Conservation (phyloP, 2,797 vertebrate species). For the Telmatherina bonti region DNA sequence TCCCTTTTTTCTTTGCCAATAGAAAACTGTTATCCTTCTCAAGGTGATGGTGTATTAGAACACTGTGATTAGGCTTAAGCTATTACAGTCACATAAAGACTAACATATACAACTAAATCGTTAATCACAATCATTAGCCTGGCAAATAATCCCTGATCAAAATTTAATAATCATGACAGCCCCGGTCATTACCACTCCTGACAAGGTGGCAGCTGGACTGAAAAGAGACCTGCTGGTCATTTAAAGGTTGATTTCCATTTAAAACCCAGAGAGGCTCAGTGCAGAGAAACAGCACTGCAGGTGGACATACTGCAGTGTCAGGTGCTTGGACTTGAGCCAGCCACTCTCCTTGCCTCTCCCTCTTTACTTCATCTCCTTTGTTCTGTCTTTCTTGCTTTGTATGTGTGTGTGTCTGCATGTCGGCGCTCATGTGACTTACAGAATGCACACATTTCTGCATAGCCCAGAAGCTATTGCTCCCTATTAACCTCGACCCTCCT, state of each 20-base stretch:
- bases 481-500: slow-evolving; percentile 73
- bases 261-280: slow-evolving; percentile 55
- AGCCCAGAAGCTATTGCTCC: slow-evolving; percentile 59
- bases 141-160: too few relatives aligned
- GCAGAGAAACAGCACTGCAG: slow-evolving; percentile 62
- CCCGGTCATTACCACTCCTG: slow-evolving; percentile 10
- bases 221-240: slow-evolving; percentile 56
- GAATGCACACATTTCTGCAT: slow-evolving; percentile 64
- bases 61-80: too few relatives aligned
- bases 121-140: too few relatives aligned
- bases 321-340: slow-evolving; percentile 64
- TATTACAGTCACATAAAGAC: too few relatives aligned
- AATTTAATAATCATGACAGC: too few relatives aligned
- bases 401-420: slow-evolving; percentile 30
- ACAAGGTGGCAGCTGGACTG: slow-evolving; percentile 38
- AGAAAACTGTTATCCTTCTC: too few relatives aligned
- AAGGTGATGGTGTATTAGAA: too few relatives aligned
- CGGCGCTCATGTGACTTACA: slow-evolving; percentile 44
- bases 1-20: too few relatives aligned
- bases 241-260: slow-evolving; percentile 69
- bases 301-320: slow-evolving; percentile 71
- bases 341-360: slow-evolving; percentile 43
- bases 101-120: too few relatives aligned
- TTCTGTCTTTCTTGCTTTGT: slow-evolving; percentile 17
- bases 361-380: slow-evolving; percentile 6